phyloP scores from a whole-genome alignment of 1,140 invertebrate species.

The Drosophila virilis region DNA sequence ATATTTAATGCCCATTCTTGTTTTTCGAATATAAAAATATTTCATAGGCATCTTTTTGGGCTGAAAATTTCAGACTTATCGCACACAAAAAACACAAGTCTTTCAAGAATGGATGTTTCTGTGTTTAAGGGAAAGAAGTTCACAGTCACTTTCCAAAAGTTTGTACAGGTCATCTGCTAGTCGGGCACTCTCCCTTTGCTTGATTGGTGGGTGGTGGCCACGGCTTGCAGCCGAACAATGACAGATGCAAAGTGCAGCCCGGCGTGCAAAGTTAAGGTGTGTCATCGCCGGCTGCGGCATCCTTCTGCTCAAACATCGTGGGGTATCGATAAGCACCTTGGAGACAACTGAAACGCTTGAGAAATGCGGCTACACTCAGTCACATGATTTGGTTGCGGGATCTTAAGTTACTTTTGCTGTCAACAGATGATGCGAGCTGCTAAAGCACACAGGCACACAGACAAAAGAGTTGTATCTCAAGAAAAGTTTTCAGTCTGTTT shows the following conservation, averaged over 20 bases:
- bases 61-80: too few relatives aligned
- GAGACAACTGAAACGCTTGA: slow-evolving; percentile 34
- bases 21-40: too few relatives aligned
- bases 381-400: slow-evolving; percentile 31
- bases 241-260: slow-evolving; percentile 24
- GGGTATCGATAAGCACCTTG: slow-evolving; percentile 51
- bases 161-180: neutral
- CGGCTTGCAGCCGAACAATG: neutral
- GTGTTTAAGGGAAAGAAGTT: too few relatives aligned
- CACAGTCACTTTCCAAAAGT: neutral
- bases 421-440: slow-evolving; percentile 24
- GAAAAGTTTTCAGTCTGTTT: slow-evolving; percentile 12
- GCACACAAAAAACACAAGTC: too few relatives aligned
- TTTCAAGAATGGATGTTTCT: too few relatives aligned
- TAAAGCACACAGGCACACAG: slow-evolving; percentile 1
- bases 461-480: neutral
- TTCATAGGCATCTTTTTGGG: too few relatives aligned
- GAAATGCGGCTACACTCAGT: slow-evolving; percentile 30
- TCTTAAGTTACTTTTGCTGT: slow-evolving; percentile 57
- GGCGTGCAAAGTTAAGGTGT: slow-evolving; percentile 31
- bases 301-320: slow-evolving; percentile 8
- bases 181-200: neutral
- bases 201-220: neutral
- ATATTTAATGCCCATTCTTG: too few relatives aligned
- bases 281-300: neutral